These are phyloP conservation scores for Pyrocephalus nanus DNA, from an alignment of 2,797 vertebrate species.

Conservation along the genomic window DNA sequence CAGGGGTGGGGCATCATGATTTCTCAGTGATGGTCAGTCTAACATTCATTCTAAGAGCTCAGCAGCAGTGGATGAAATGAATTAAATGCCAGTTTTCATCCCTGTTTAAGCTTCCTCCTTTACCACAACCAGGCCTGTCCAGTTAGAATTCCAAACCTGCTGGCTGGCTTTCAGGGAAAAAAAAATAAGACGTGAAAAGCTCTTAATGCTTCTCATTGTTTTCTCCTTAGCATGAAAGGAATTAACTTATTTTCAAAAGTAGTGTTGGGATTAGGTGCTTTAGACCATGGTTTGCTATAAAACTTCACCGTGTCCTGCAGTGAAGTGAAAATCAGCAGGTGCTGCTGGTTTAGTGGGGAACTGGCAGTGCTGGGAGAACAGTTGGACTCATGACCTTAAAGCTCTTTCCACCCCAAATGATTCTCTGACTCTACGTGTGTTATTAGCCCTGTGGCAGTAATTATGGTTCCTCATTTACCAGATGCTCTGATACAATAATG, in stretches of 20 bases:
- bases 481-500: neutral
- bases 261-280: neutral
- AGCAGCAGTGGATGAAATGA: neutral
- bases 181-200: neutral
- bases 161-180: neutral
- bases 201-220: constrained; percentile 18
- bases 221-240: constrained; percentile 24
- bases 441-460: neutral
- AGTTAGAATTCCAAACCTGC: neutral
- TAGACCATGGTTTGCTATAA: neutral
- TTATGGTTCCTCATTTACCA: neutral
- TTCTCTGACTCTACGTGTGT: neutral
- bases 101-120: neutral
- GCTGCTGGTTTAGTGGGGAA: neutral
- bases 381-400: neutral
- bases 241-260: neutral
- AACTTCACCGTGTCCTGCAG: neutral
- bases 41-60: neutral
- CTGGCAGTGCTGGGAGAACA: neutral
- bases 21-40: neutral
- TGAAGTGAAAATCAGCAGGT: neutral
- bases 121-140: neutral
- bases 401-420: neutral
- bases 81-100: neutral
- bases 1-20: neutral